phyloP scores from a whole-genome alignment of 2,113 vertebrate genomes.

The Strigops habroptila region DNA sequence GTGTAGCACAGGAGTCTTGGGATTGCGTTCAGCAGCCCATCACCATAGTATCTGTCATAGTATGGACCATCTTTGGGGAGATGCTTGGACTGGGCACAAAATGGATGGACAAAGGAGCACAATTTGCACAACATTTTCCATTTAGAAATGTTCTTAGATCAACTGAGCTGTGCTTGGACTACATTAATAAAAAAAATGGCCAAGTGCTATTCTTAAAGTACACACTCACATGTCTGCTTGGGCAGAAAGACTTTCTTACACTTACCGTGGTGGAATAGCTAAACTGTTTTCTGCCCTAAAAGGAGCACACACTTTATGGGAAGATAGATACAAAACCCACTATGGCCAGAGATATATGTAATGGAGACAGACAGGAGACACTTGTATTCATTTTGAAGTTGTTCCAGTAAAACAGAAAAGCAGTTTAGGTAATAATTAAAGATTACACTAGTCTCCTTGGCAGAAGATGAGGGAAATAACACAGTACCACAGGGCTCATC shows the following conservation, averaged over 20 bases:
- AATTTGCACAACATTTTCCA: background rate
- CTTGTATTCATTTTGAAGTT: background rate
- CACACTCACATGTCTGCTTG: fast-evolving
- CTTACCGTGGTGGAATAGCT: background rate
- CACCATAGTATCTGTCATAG: background rate
- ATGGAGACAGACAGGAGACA: background rate
- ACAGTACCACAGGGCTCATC: background rate
- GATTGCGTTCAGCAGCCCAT: background rate
- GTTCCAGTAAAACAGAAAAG: background rate
- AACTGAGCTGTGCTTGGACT: background rate
- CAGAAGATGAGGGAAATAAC: background rate
- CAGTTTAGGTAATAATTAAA: background rate
- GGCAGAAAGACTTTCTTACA: background rate
- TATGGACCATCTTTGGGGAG: background rate
- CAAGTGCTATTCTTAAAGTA: background rate
- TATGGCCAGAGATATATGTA: fast-evolving
- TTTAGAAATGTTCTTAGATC: background rate
- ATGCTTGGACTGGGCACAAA: background rate
- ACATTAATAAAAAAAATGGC: background rate
- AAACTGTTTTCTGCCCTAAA: background rate
- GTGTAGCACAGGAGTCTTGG: background rate
- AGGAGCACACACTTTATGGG: background rate
- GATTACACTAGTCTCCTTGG: background rate
- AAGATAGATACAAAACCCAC: background rate
- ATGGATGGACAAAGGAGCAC: background rate